Base-by-base conservation (phyloP, 1,140 invertebrate genomes). In the Pachypeltis micranthus region DNA sequence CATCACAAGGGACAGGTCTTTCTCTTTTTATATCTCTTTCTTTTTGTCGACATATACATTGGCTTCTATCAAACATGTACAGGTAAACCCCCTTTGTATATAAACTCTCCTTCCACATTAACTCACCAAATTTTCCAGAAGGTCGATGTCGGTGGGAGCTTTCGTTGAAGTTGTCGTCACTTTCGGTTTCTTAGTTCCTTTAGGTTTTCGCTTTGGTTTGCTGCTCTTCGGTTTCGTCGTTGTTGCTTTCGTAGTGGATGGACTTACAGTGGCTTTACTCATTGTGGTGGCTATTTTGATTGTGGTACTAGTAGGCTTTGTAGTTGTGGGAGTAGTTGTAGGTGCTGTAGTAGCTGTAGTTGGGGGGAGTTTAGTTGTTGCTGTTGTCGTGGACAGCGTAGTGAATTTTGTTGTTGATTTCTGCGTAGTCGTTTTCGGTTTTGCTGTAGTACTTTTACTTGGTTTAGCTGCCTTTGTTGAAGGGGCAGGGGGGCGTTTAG, bases 121-220 rank as follows among this genome's bases (percentile, higher is more conserved):
- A 59, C 63, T 68, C 63, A 68, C 67, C 56, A 68, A 29, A 29
- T 61, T 65, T 24, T 65, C 66, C 54, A 68, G 65, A 31, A 68
- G 59, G 44, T 65, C 67, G 25, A 66, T 47, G 34, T 68, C 67
- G 2, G 51, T 59, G 4, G 10, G 47, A 26, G 31, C 56, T 64
- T 64, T 60, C 54, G 56, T 55, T 10, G 29, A 16, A 29, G 63
- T 55, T 47, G 57, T 51, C 26, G 27, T 14, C 55, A 24, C 27
- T 58, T 26, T 56, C 7, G 59, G 34, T 16, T 23, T 64, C n/a
- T 28, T 54, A 19, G 62, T 65, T 0, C 44, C 61, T 19, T 60
- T 67, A 23, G 66, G 27, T 47, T 59, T 63, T n/a, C 60, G 60
- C 34, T 62, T 65, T 54, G 56, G 25, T 59, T 58, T 51, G 21